Evolutionary conservation across 1,140 invertebrate genomes (phyloP).

Genomic region (Eupeodes corollae): DNA sequence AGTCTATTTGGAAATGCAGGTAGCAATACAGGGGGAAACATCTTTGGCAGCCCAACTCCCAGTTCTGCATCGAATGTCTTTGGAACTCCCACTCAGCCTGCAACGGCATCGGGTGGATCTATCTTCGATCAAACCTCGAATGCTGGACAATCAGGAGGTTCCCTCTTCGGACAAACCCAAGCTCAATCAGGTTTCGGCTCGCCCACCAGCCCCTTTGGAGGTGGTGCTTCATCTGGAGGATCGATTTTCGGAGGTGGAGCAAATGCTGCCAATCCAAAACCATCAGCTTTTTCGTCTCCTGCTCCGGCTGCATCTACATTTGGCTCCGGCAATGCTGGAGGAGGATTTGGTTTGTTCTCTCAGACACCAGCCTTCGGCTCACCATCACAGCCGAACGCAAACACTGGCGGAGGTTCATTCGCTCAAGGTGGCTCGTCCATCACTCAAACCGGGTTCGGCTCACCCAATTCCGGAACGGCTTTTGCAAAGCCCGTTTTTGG

Average conservation of each 20-base stretch:
- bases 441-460: conserved; percentile 37
- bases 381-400: conserved; percentile 12
- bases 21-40: conserved; percentile 15
- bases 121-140: conserved; percentile 19
- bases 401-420: conserved; percentile 9
- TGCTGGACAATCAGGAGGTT: conserved; percentile 1
- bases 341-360: conserved; percentile 32
- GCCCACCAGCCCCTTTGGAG: not conserved
- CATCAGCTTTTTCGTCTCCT: too few relatives aligned
- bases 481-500: conserved; percentile 19
- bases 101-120: conserved; percentile 11
- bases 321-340: conserved; percentile 23
- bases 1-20: conserved; percentile 18
- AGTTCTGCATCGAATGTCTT: conserved; percentile 5
- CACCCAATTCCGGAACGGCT: conserved; percentile 14
- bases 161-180: conserved; percentile 5
- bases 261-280: not conserved
- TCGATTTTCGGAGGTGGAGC: conserved; percentile 24
- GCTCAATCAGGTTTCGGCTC: conserved; percentile 1
- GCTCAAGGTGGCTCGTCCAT: conserved; percentile 18
- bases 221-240: conserved; percentile 11
- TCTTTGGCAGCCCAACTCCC: conserved; percentile 21
- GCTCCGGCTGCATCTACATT: conserved; percentile 10
- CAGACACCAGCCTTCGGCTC: conserved; percentile 24
- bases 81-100: conserved; percentile 4